Base-by-base conservation (phyloP, 1,140 invertebrate genomes). In the Drosophila lowei region DNA sequence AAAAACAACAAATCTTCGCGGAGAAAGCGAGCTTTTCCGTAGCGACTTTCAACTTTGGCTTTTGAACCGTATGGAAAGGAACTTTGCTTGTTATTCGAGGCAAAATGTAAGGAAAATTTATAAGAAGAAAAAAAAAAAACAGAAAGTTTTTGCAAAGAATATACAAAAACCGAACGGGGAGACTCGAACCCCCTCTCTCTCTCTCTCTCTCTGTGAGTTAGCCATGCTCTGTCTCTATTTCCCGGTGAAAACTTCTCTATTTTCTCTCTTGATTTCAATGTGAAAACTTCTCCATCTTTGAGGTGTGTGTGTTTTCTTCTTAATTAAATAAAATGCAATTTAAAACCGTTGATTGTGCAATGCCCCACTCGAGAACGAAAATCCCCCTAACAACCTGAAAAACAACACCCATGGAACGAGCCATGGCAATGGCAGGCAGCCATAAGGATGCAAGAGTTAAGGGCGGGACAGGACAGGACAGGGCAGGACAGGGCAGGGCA, bases 291-390 rank as follows among this genome's bases (percentile, higher is more conserved):
- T 44, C 11, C 1, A 44, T 15, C 52, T 48, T 48, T 56, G 41
- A 72, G 63, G 23, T 25, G 70, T 9, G 9, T 13, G 34, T 13
- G 34, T 61, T 70, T 79, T 75, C 48, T 61, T 62, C 64, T 84
- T 85, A 79, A 85, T 85, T 80, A 85, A 80, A 79, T 79, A 59
- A 76, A 79, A 85, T 73, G 77, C 72, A 84, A 84, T 85, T 79
- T 72, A 85, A 84, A 67, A 77, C 80, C 60, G 67, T 70, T 64
- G 67, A 79, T 84, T 85, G 80, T 84, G 55, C 73, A 79, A 72
- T 25, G 4, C 56, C 56, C 63, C 55, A 70, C 55, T 71, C 48
- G 60, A 21, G 48, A 72, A 8, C 30, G 7, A 30, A 7, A 63
- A 46, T 61, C 46, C 71, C 56, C 62, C 48, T 60, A 58, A 56